Evolutionary conservation across 1,140 invertebrate species (phyloP).

Genomic region (Diuraphis noxia): DNA sequence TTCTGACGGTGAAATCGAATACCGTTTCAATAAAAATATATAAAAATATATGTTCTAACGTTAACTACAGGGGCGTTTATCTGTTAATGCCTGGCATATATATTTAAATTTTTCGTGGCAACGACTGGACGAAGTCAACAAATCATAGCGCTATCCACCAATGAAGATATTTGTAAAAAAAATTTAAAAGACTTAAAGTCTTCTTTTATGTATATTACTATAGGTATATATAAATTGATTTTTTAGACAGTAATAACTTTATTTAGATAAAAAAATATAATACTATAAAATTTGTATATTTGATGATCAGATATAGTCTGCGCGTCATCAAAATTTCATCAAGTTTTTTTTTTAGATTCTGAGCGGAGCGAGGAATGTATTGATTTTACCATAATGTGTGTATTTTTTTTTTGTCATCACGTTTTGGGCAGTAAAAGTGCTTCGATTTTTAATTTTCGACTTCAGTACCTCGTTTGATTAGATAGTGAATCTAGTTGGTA

Average conservation of each 20-base stretch:
- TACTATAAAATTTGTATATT: background rate
- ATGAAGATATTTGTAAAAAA: background rate
- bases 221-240: no score
- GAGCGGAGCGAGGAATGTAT: no score
- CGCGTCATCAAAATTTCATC: background rate
- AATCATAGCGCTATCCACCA: background rate
- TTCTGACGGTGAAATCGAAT: background rate
- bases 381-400: no score
- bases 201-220: background rate
- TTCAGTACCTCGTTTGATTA: no score
- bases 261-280: background rate
- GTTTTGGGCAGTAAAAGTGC: no score
- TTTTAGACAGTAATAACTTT: background rate
- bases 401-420: no score
- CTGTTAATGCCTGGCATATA: background rate
- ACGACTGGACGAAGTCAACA: background rate
- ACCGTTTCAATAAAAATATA: background rate
- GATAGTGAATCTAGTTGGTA: no score
- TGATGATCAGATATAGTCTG: background rate
- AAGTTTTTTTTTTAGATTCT: no score
- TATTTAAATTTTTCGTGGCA: background rate
- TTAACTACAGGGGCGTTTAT: background rate
- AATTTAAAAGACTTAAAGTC: background rate
- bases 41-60: background rate
- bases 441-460: no score